Conservation (phyloP, 2,113 vertebrate genomes). For the Psittacula cyanocephala region DNA sequence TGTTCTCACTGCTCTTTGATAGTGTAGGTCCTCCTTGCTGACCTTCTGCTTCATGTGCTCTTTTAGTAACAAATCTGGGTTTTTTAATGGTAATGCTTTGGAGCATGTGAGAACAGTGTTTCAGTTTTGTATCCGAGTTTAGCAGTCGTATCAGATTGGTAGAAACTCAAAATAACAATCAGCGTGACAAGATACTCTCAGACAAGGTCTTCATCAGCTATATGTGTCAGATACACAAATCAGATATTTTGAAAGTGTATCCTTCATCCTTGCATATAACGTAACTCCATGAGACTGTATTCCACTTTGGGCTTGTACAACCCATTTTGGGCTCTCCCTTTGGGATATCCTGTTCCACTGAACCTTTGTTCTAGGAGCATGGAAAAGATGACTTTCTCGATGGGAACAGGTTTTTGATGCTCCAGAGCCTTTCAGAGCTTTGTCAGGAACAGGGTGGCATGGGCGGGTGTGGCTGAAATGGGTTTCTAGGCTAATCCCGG, state of each 20-base stretch:
- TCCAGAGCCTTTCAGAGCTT: conserved; percentile 13
- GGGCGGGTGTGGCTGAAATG: neutral
- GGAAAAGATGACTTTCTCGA: neutral
- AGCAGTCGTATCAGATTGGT: neutral
- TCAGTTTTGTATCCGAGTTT: neutral
- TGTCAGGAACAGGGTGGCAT: neutral
- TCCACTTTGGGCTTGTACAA: neutral
- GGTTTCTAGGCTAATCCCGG: neutral
- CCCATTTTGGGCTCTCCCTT: neutral
- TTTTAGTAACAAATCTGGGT: fast-evolving
- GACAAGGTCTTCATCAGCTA: neutral
- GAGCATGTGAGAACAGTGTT: neutral
- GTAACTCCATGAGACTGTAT: neutral
- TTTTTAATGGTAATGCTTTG: neutral
- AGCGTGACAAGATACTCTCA: neutral
- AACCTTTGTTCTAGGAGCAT: neutral
- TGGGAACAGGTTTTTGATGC: neutral
- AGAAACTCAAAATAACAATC: neutral
- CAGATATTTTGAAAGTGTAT: neutral
- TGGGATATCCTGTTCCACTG: neutral
- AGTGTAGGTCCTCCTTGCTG: neutral
- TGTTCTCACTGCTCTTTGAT: neutral
- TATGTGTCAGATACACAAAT: neutral
- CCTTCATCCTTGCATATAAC: neutral
- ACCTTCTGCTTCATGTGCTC: neutral